Evolutionary conservation across 2,888 invertebrate genomes (phyloP).

Genomic region (Acronicta aceris): DNA sequence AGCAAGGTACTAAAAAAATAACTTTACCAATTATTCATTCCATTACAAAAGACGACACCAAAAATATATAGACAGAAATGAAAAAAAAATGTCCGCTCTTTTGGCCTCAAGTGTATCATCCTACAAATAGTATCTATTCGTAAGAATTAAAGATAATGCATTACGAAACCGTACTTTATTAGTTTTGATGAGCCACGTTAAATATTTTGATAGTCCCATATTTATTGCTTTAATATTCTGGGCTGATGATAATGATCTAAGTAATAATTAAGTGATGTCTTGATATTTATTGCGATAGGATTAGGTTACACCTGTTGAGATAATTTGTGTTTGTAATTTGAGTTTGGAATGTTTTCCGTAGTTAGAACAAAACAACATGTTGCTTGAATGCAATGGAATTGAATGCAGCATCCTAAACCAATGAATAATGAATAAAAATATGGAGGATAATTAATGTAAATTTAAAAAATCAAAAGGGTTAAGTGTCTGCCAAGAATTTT

Average conservation of each 20-base stretch:
- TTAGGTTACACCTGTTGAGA: conserved; percentile 32
- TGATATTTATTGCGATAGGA: conserved; percentile 50
- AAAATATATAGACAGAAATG: background rate
- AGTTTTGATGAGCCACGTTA: conserved; percentile 52
- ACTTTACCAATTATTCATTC: no score
- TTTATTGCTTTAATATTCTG: conserved; percentile 40
- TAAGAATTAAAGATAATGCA: conserved; percentile 63
- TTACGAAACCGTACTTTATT: conserved; percentile 58
- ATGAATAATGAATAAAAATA: no score
- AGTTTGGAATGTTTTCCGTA: conserved; percentile 1
- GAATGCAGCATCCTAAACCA: no score
- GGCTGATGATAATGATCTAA: conserved; percentile 26
- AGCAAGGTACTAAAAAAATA: no score
- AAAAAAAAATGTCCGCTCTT: background rate
- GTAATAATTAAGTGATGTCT: conserved; percentile 57
- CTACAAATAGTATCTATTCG: conserved; percentile 63
- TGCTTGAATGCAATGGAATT: no score
- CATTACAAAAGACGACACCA: no score
- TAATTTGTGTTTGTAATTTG: conserved; percentile 26
- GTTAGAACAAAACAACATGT: conserved; percentile 1
- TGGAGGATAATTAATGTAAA: no score
- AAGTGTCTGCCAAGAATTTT: no score
- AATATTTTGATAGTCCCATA: conserved; percentile 54
- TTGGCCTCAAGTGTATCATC: conserved; percentile 54
- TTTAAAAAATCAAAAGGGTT: no score